A percentile compares a stretch with the other conserved stretches of the same genome.
These are phyloP conservation scores for Tetragonula clypearis DNA, from an alignment of 1,140 invertebrate genomes.

Conservation along the genomic window DNA sequence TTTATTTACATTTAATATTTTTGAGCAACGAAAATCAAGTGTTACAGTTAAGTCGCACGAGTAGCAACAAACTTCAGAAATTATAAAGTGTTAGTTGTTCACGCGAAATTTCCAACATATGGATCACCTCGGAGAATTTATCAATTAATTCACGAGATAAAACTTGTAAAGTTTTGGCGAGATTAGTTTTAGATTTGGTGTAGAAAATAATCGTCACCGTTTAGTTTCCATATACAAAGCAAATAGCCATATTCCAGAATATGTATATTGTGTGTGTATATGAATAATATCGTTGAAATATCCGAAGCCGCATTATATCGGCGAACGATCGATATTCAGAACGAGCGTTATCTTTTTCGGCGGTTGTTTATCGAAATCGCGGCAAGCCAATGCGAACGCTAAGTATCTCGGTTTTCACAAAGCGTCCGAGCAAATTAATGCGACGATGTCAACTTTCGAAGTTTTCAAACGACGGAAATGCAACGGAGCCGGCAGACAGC, in stretches of 20 bases:
- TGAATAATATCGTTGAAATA: not conserved
- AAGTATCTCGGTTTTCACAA: slow-evolving; percentile 5
- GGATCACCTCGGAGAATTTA: no score
- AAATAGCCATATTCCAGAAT: not conserved
- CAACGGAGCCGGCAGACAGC: not conserved
- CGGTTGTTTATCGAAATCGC: not conserved
- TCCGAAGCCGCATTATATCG: not conserved
- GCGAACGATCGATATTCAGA: not conserved
- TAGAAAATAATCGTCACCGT: no score
- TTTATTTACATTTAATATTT: no score
- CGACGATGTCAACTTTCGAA: slow-evolving; percentile 25
- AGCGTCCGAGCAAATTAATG: slow-evolving; percentile 21
- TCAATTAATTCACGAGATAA: no score
- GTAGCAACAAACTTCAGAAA: no score
- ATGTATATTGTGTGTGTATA: no score
- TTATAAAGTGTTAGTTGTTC: no score
- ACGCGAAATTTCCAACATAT: no score
- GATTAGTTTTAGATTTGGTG: not conserved
- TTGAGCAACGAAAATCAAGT: no score
- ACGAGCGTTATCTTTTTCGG: slow-evolving; percentile 1
- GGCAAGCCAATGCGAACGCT: not conserved
- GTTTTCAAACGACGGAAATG: slow-evolving; percentile 19
- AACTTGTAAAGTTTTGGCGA: no score
- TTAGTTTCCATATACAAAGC: not conserved
- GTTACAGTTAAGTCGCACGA: no score